Percentiles rank a stretch among this genome's conserved stretches.
Evolutionary conservation across 2,797 vertebrate species (phyloP).

Genomic region (Gouania willdenowi): DNA sequence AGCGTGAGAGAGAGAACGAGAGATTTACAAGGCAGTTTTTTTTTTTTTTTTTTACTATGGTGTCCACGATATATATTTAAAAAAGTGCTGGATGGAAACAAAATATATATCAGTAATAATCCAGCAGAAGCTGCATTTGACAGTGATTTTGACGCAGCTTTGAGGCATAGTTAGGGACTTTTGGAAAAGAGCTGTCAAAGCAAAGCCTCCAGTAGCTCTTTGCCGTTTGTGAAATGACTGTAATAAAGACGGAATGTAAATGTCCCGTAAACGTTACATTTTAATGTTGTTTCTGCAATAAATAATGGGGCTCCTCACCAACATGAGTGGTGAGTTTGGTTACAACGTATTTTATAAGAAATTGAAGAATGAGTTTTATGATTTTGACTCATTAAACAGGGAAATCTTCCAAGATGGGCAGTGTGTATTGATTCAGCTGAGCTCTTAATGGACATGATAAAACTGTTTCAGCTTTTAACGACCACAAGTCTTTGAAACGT

Average conservation of each 20-base stretch:
- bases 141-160: conserved; percentile 47
- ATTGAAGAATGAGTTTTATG: conserved; percentile 3
- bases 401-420: conserved; percentile 1
- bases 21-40: conserved; percentile 34
- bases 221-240: conserved; percentile 38
- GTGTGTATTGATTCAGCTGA: conserved; percentile 8
- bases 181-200: conserved; percentile 31
- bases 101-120: conserved; percentile 56
- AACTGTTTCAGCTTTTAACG: conserved; percentile 12
- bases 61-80: conserved; percentile 47
- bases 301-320: conserved; percentile 8
- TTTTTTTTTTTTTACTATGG: too few relatives aligned
- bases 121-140: conserved; percentile 44
- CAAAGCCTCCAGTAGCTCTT: conserved; percentile 15
- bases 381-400: conserved; percentile 22
- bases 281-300: conserved; percentile 14
- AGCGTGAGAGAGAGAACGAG: conserved; percentile 28
- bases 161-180: conserved; percentile 35
- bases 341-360: conserved; percentile 20
- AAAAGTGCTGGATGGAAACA: conserved; percentile 46
- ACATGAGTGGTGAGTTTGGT: conserved; percentile 5
- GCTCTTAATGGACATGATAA: conserved; percentile 9
- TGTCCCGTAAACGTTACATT: conserved; percentile 27
- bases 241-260: conserved; percentile 30
- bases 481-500: conserved; percentile 4